A percentile compares a stretch with the other conserved stretches of the same genome.
Evolutionary conservation across 2,888 invertebrate species (phyloP).

Genomic region (Eledona agricola): DNA sequence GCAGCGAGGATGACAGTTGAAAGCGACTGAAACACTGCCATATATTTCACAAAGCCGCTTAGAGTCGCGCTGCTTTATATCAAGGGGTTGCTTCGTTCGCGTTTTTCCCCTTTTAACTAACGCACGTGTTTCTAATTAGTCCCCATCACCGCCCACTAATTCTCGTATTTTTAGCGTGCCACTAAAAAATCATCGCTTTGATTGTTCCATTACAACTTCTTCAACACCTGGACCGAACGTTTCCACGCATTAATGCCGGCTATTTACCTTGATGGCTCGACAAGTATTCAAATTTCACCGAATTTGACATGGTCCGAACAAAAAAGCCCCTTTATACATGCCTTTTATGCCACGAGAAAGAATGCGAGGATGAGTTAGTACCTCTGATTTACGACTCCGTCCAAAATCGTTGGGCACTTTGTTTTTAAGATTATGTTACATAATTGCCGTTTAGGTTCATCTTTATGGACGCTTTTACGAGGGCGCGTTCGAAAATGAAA

Average conservation of each 20-base stretch:
- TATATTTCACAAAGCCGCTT: conserved; percentile 17
- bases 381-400: conserved; percentile 14
- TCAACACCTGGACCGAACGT: conserved; percentile 38
- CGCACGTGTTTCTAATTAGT: conserved; percentile 24
- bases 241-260: conserved; percentile 37
- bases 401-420: conserved; percentile 18
- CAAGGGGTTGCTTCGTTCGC: conserved; percentile 21
- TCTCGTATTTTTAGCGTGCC: conserved; percentile 13
- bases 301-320: conserved; percentile 21
- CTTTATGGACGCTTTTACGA: conserved; percentile 22
- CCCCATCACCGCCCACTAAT: conserved; percentile 9
- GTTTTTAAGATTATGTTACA: conserved; percentile 31
- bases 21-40: conserved; percentile 4
- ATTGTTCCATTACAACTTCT: conserved; percentile 11
- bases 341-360: conserved; percentile 3
- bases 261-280: conserved; percentile 32
- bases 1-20: conserved; percentile 20
- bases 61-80: conserved; percentile 24
- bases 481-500: conserved; percentile 13
- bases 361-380: conserved; percentile 14
- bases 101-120: conserved; percentile 4
- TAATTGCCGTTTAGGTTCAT: conserved; percentile 25
- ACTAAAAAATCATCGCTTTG: conserved; percentile 4
- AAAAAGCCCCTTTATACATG: too few relatives aligned
- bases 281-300: conserved; percentile 20